Evolutionary conservation across 2,888 invertebrate genomes (phyloP).

Genomic region (Rotaria socialis): DNA sequence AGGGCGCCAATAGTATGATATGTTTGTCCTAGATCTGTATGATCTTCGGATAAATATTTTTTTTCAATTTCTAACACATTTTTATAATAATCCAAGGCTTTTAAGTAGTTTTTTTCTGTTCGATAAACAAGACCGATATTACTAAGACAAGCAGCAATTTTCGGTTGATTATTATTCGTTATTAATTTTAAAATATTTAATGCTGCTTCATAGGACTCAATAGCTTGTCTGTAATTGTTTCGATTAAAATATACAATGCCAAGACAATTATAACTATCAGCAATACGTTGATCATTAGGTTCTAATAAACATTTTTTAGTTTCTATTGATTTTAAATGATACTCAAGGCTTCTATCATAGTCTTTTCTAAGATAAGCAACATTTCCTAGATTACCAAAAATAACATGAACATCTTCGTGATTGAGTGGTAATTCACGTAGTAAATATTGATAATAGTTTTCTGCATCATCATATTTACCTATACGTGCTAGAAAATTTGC

Average conservation of each 20-base stretch:
- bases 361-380: background rate
- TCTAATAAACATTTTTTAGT: background rate
- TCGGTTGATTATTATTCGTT: background rate
- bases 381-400: background rate
- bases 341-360: background rate
- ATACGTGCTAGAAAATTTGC: background rate
- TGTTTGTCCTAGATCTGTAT: background rate
- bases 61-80: background rate
- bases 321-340: background rate
- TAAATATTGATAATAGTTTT: background rate
- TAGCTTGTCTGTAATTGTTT: background rate
- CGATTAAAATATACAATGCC: background rate
- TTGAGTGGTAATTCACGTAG: background rate
- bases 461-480: background rate
- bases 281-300: background rate
- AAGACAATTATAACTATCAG: background rate
- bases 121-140: background rate
- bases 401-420: background rate
- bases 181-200: background rate
- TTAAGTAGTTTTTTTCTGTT: background rate
- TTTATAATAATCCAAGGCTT: background rate
- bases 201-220: background rate
- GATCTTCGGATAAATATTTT: background rate
- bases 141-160: background rate
- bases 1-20: background rate